Evolutionary conservation across 2,797 vertebrate species (phyloP).

Genomic region (Australoheros facetus): DNA sequence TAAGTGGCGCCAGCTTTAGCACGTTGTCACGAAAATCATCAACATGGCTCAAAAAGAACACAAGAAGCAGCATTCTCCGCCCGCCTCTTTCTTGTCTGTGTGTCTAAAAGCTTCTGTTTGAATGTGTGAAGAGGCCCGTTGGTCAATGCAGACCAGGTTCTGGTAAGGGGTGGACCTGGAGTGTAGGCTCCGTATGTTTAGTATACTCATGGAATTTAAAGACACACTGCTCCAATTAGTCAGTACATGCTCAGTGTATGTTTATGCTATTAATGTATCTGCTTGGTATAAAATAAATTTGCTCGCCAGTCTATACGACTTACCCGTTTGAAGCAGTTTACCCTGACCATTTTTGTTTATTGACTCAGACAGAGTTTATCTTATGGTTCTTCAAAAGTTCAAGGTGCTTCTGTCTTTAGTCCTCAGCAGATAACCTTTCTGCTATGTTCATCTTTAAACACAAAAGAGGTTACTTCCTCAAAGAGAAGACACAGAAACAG

Average conservation of each 20-base stretch:
- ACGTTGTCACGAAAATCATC: slow-evolving; percentile 77
- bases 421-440: no score
- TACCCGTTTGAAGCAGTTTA: not conserved
- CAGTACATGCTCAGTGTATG: no score
- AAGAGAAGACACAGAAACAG: no score
- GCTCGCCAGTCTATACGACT: no score
- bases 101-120: slow-evolving; percentile 3
- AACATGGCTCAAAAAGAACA: slow-evolving; percentile 76
- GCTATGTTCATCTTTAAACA: no score
- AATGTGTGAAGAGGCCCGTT: slow-evolving; percentile 23
- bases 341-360: not conserved
- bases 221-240: not conserved
- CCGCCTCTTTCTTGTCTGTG: slow-evolving; percentile 12
- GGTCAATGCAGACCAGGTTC: slow-evolving; percentile 53
- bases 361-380: not conserved
- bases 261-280: not conserved
- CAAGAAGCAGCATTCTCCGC: slow-evolving; percentile 64
- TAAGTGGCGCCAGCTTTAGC: slow-evolving; percentile 66
- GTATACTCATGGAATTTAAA: not conserved
- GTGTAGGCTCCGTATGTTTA: slow-evolving; percentile 38
- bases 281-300: no score
- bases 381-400: no score
- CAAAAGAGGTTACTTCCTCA: no score
- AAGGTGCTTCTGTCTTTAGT: no score
- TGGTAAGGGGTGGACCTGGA: slow-evolving; percentile 69